phyloP scores from a whole-genome alignment of 2,888 invertebrate species.

The Dicyrtoma fusca region DNA sequence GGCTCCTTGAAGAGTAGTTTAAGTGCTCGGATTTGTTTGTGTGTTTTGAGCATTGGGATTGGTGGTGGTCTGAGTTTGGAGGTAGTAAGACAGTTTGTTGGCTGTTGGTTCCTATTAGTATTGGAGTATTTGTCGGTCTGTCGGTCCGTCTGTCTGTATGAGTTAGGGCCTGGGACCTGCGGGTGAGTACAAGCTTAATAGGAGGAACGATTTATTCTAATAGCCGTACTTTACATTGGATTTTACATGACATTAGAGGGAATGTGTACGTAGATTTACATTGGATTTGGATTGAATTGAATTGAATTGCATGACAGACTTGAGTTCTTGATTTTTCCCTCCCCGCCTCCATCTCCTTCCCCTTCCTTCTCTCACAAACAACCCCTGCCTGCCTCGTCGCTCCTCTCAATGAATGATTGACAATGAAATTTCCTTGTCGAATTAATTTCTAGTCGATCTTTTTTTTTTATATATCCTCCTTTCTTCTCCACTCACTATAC shows the following conservation, averaged over 20 bases:
- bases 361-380: neutral
- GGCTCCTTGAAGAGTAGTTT: no score
- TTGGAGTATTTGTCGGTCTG: neutral
- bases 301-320: slow-evolving; percentile 7
- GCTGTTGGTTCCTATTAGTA: no score
- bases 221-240: slow-evolving; percentile 40
- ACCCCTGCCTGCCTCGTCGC: neutral
- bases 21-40: no score
- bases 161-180: slow-evolving; percentile 19
- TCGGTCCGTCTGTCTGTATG: slow-evolving; percentile 5
- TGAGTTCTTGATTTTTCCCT: slow-evolving; percentile 22
- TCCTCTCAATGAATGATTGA: slow-evolving; percentile 56
- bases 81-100: no score
- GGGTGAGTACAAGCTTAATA: slow-evolving; percentile 28
- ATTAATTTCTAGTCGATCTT: slow-evolving; percentile 56
- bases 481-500: slow-evolving; percentile 12
- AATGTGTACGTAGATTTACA: neutral
- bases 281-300: neutral
- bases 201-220: slow-evolving; percentile 39
- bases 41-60: no score
- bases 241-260: slow-evolving; percentile 39
- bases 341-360: slow-evolving; percentile 18
- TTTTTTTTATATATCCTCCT: slow-evolving; percentile 39
- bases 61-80: slow-evolving; percentile 11
- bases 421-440: slow-evolving; percentile 57